Base-by-base conservation (phyloP, 2,113 vertebrate genomes). In the Calyptomena viridis region DNA sequence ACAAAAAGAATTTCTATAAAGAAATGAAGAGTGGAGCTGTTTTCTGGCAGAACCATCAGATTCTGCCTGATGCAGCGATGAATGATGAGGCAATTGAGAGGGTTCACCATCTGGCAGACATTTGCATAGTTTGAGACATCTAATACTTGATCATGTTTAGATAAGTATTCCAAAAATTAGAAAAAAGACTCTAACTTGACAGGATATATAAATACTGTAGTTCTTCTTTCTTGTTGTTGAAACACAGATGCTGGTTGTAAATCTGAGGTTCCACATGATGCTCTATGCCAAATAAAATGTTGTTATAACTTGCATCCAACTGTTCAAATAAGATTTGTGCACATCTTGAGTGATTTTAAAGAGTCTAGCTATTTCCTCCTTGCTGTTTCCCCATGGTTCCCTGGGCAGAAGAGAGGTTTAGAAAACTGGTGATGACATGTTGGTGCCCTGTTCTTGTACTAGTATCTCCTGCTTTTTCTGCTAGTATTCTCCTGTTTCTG, bases 201-300 rank as follows among this genome's bases (percentile, higher is more conserved):
- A 93, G 62, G 64, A 20, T 53, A 39, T 87, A 93, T 90, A 93
- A 94, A 93, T 81, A 88, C 68, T 93, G 59, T 87, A 78, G 47
- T 75, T 96, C 74, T 81, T 80, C 0, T 83, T 92, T 93, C 90
- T 87, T 74, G 44, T 83, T 96, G 63, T 84, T 95, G 80, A 93
- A 96, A 81, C 46, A 49, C 39, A 64, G 78, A 50, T 35, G 46
- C 39, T 82, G 24, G 47, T 93, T 89, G 60, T 90, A 92, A 86
- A 89, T 89, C 73, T 94, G 83, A 94, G 44, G 64, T 81, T 92
- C 80, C 2, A 4, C 24, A 15, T 50, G 33, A 56, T 88, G 42
- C 52, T 90, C n/a, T 63, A 6, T 92, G 93, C 94, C 91, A 94
- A 93, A 88, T 91, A 68, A 94, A 96, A 96, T 95, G 84, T 96